Percentiles rank a stretch among this genome's conserved stretches.
phyloP scores from a whole-genome alignment of 2,888 invertebrate species.

The Acholoe squamosa region DNA sequence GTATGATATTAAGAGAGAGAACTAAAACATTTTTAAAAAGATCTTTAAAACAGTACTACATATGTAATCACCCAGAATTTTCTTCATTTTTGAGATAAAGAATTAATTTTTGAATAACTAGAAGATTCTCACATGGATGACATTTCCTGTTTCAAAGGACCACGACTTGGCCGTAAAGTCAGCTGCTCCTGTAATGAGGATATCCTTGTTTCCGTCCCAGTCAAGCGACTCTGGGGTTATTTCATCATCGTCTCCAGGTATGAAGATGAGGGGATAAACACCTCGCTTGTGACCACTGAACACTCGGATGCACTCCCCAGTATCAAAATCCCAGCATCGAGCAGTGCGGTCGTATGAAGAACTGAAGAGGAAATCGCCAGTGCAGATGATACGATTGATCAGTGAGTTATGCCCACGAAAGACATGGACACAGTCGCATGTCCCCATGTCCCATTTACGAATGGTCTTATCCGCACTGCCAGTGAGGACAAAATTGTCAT shows the following conservation, averaged over 20 bases:
- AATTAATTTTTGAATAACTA: too few species aligned
- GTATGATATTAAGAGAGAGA: too few species aligned
- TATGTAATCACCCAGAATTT: too few species aligned
- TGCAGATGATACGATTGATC: slow-evolving; percentile 84
- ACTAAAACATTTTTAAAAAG: too few species aligned
- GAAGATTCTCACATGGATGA: slow-evolving; percentile 73
- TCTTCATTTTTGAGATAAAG: too few species aligned
- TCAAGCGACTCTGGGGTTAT: slow-evolving; percentile 72
- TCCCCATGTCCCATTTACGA: slow-evolving; percentile 85
- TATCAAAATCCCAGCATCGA: slow-evolving; percentile 84
- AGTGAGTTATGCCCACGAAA: slow-evolving; percentile 84
- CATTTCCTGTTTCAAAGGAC: slow-evolving; percentile 83
- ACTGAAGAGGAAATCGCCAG: slow-evolving; percentile 83
- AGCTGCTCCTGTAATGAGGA: slow-evolving; percentile 83
- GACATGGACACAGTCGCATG: slow-evolving; percentile 84
- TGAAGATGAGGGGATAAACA: slow-evolving; percentile 84
- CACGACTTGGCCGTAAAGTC: slow-evolving; percentile 83
- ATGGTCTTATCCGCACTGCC: slow-evolving; percentile 85
- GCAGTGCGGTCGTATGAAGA: slow-evolving; percentile 82
- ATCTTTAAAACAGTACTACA: too few species aligned
- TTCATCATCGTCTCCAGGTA: slow-evolving; percentile 83
- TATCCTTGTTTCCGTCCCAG: slow-evolving; percentile 79
- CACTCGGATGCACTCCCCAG: slow-evolving; percentile 82
- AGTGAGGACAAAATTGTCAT: slow-evolving; percentile 84
- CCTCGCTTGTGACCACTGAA: slow-evolving; percentile 84